Evolutionary conservation across 2,888 invertebrate species (phyloP), one percentile per base, ranked within the genome.

Genomic region (Flabesymbios commensalis): DNA sequence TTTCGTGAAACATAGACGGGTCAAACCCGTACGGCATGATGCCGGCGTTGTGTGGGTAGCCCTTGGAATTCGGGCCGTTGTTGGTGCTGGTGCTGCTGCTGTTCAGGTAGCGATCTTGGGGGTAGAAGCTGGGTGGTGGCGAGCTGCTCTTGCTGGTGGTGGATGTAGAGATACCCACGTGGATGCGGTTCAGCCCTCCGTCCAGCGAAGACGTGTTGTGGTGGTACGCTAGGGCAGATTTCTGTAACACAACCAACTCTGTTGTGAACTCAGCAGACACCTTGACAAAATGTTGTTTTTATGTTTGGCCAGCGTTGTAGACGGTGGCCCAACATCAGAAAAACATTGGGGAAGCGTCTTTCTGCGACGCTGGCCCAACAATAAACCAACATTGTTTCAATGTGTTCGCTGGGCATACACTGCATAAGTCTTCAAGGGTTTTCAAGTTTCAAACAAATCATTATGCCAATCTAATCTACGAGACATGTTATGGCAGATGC

Each of bases 141-240:
- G 94, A 93, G 74, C 93, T 91, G 17, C 95, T 95, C 83, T 95
- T 96, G 1, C 94, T 94, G 0, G 96, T 96, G 63, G 94, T 94
- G 0, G 94, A 94, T 0, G 94, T 93, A 14, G 95, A 94, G 72
- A 96, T 94, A 33, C 95, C 96, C 65, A 94, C 90, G 79, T 80
- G 82, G 39, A 75, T 68, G 3, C 82, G 77, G 45, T 78, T 74
- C 55, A 83, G 64, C 32, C 78, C 79, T 33, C 78, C 79, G 47
- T 81, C 80, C 51, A 78, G 75, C 3, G 81, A 79, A 3, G 82
- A 80, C 76, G 87, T 88, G 22, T 63, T 55, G 64, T 91, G 89
- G 64, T 91, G 89, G 63, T 93, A 93, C 1, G 92, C 90, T 67
- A 93, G 83, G 0, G 92, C 91, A 2, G 93, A 92, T 70, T 93